Conservation (phyloP, 1,140 invertebrate genomes). For the Aethina tumida region DNA sequence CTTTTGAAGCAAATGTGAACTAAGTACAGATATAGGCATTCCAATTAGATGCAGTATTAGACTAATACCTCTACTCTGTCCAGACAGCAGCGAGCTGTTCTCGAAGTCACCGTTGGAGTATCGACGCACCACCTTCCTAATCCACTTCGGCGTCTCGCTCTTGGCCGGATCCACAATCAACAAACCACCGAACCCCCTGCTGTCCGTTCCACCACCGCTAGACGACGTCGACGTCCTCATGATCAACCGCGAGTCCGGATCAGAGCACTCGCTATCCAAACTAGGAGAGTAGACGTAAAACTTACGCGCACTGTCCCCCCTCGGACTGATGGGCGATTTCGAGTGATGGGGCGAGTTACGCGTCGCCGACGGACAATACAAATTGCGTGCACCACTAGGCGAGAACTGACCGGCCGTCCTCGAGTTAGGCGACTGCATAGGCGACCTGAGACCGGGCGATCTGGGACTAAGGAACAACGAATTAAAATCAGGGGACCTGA, state of each 20-base stretch:
- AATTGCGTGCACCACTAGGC: conserved; percentile 24
- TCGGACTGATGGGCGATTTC: conserved; percentile 34
- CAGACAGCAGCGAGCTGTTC: conserved; percentile 33
- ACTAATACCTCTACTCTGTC: conserved; percentile 36
- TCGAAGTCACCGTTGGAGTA: conserved; percentile 36
- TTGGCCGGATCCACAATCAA: conserved; percentile 32
- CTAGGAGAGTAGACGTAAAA: conserved; percentile 34
- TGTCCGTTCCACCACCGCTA: conserved; percentile 12
- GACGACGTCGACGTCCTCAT: conserved; percentile 23
- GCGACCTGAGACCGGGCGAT: conserved; percentile 27
- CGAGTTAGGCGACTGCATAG: conserved; percentile 34
- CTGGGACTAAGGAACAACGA: conserved; percentile 32
- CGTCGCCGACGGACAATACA: conserved; percentile 32
- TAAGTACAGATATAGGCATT: neutral
- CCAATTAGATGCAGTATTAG: conserved; percentile 6
- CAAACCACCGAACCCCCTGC: conserved; percentile 22
- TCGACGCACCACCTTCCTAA: conserved; percentile 33
- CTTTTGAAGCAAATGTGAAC: conserved; percentile 1
- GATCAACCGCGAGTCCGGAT: conserved; percentile 32
- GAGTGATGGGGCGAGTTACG: conserved; percentile 31
- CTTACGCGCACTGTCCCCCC: conserved; percentile 30
- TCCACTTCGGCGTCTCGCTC: conserved; percentile 30
- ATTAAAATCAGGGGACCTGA: conserved; percentile 30
- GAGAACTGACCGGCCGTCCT: conserved; percentile 32
- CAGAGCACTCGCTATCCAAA: conserved; percentile 33